A percentile compares a stretch with the other conserved stretches of the same genome.
Conservation (phyloP, 2,113 vertebrate genomes). For the Atherinomorus stipes region DNA sequence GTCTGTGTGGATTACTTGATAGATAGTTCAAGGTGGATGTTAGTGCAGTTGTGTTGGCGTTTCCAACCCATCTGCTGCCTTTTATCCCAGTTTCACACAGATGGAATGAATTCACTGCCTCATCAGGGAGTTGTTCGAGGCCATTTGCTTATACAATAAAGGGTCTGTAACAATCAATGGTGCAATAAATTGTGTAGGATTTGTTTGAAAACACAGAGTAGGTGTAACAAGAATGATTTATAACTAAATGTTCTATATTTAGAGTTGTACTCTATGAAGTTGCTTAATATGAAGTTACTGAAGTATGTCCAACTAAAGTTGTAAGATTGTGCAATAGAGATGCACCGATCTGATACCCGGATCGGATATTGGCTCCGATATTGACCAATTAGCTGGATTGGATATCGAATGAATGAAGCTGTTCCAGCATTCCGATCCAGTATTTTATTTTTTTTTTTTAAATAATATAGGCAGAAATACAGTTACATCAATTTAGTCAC, state of each 20-base stretch:
- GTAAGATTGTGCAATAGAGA: no score
- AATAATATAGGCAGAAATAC: no score
- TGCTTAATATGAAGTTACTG: no score
- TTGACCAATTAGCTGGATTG: no score
- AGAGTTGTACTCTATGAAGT: neutral
- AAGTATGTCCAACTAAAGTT: no score
- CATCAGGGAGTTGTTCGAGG: constrained; percentile 29
- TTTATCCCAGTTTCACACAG: constrained; percentile 50
- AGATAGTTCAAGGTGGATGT: constrained; percentile 48
- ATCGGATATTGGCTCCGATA: no score
- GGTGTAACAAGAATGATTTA: constrained; percentile 21
- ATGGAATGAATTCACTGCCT: constrained; percentile 52
- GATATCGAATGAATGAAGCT: no score
- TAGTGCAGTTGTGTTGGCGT: constrained; percentile 24
- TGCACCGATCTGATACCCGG: no score
- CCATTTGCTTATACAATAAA: constrained; percentile 11
- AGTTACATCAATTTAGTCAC: no score
- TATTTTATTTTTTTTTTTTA: no score
- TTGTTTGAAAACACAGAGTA: neutral
- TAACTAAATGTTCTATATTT: neutral
- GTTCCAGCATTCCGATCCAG: no score
- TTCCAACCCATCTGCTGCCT: constrained; percentile 61
- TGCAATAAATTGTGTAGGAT: constrained; percentile 41
- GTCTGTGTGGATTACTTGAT: constrained; percentile 42
- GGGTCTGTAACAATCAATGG: constrained; percentile 19